phyloP scores from a whole-genome alignment of 2,113 vertebrate genomes.

The Symphodus melops region DNA sequence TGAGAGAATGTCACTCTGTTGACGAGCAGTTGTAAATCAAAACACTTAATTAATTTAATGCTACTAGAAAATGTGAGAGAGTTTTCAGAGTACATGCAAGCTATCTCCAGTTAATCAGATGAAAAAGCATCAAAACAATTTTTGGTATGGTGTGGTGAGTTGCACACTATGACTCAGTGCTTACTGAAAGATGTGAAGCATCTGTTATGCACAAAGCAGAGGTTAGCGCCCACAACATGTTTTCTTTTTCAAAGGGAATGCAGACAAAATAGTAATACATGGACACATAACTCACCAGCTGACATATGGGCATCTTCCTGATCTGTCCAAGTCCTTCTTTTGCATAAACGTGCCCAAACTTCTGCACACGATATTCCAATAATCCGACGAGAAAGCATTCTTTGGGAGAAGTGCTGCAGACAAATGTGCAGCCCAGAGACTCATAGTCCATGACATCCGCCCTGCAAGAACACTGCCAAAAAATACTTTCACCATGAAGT shows the following conservation, averaged over 20 bases:
- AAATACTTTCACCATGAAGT: conserved; percentile 82
- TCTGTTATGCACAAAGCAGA: conserved; percentile 1
- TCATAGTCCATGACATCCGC: conserved; percentile 67
- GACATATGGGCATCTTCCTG: conserved; percentile 50
- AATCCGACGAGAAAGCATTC: conserved; percentile 30
- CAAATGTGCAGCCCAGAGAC: conserved; percentile 51
- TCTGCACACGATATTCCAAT: conserved; percentile 37
- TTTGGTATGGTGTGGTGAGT: not conserved
- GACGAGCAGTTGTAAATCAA: not conserved
- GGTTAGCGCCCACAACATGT: not conserved
- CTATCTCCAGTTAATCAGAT: not conserved
- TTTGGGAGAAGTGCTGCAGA: conserved; percentile 41
- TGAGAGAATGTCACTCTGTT: not conserved
- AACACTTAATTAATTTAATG: not conserved
- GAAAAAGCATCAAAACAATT: not conserved
- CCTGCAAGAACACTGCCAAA: conserved; percentile 67
- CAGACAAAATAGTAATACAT: not conserved
- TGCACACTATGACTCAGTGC: not conserved
- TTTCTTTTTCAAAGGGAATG: conserved; percentile 4
- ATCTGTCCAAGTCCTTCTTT: conserved; percentile 14
- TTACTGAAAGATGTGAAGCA: not conserved
- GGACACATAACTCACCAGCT: conserved; percentile 62
- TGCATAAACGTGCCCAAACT: conserved; percentile 17
- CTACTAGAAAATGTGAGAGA: not conserved
- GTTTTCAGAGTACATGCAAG: not conserved